Evolutionary conservation across 2,113 vertebrate species (phyloP).

Genomic region (Gadus chalcogrammus): DNA sequence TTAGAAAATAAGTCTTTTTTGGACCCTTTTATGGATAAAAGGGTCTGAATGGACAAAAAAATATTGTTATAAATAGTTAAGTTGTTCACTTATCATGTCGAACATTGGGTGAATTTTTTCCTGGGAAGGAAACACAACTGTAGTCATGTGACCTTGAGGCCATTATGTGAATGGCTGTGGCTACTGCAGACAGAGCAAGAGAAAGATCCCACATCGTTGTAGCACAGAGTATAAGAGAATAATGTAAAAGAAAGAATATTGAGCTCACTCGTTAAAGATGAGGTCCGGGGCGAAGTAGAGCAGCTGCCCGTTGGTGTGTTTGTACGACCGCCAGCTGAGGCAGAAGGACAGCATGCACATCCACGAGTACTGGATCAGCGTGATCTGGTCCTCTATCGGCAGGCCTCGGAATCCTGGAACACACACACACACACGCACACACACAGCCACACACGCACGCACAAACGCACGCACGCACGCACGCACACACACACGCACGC

Average conservation of each 20-base stretch:
- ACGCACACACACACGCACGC: background rate
- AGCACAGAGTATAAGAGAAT: background rate
- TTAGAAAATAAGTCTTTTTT: too few relatives aligned
- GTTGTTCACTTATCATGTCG: too few relatives aligned
- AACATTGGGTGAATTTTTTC: too few relatives aligned
- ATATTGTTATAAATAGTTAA: too few relatives aligned
- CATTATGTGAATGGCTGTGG: too few relatives aligned
- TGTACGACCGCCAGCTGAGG: slow-evolving; percentile 99
- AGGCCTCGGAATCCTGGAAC: slow-evolving; percentile 91
- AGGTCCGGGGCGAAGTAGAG: slow-evolving; percentile 99
- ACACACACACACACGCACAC: slow-evolving; percentile 17
- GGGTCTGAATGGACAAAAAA: too few relatives aligned
- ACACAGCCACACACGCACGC: slow-evolving; percentile 16
- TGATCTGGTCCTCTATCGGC: slow-evolving; percentile 99
- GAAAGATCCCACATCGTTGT: too few relatives aligned
- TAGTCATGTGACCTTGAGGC: too few relatives aligned
- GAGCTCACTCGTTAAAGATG: slow-evolving; percentile 96
- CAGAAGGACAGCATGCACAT: slow-evolving; percentile 99
- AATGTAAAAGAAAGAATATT: slow-evolving; percentile 26
- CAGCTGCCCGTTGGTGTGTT: slow-evolving; percentile 97
- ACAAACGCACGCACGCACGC: too few relatives aligned
- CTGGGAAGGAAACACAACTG: too few relatives aligned
- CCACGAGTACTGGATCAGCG: slow-evolving; percentile 99
- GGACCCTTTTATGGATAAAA: too few relatives aligned
- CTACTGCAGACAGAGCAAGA: too few relatives aligned